These are phyloP conservation scores for Linyphia triangularis DNA, from an alignment of 2,888 invertebrate species.

Conservation along the genomic window DNA sequence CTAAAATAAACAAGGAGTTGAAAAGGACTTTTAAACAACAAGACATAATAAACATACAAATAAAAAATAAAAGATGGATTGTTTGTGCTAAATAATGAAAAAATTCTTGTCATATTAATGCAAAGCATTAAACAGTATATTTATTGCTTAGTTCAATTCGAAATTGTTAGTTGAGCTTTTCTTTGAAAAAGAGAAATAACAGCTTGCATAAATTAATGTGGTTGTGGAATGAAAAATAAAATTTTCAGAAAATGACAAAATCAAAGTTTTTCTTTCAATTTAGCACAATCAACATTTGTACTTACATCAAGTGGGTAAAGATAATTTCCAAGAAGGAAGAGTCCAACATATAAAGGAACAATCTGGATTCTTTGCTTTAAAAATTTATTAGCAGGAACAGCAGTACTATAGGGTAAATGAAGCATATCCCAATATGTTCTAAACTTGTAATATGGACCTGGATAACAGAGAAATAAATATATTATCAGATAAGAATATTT, in stretches of 20 bases:
- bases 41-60: not conserved
- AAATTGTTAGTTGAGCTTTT: too few species aligned
- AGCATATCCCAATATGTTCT: slow-evolving; percentile 89
- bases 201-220: too few species aligned
- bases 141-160: too few species aligned
- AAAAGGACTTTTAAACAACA: not conserved
- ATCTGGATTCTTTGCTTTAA: slow-evolving; percentile 85
- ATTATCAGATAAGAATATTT: not conserved
- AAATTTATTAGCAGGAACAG: slow-evolving; percentile 84
- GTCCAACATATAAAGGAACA: slow-evolving; percentile 84
- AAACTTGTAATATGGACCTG: slow-evolving; percentile 96
- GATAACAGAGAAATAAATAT: slow-evolving; percentile 78
- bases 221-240: too few species aligned
- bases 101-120: too few species aligned
- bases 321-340: slow-evolving; percentile 85
- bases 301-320: slow-evolving; percentile 88
- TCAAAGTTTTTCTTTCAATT: not conserved
- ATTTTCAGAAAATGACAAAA: too few species aligned
- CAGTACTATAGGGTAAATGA: slow-evolving; percentile 84
- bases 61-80: not conserved
- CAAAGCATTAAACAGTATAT: too few species aligned
- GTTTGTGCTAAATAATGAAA: too few species aligned
- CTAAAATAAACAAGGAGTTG: slow-evolving; percentile 81
- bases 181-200: too few species aligned
- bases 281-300: slow-evolving; percentile 73